Base-by-base conservation (phyloP, 2,113 vertebrate species). In the Mola mola region DNA sequence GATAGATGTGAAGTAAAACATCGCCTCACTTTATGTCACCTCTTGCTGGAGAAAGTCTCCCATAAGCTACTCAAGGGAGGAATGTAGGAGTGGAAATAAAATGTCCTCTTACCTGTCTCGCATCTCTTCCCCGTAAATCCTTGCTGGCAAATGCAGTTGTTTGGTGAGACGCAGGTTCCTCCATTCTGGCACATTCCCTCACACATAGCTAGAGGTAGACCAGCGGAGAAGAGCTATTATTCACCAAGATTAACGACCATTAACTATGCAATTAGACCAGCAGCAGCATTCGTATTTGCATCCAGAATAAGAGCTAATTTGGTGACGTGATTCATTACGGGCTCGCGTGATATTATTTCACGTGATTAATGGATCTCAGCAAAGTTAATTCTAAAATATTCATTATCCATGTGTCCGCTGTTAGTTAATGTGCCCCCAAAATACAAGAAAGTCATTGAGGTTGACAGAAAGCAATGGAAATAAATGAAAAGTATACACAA, bases 71-170 rank as follows among this genome's bases (percentile, higher is more conserved):
- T 62, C 75, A n/a, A 29, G 20, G n/a, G 33, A 36, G 11, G n/a
- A n/a, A n/a, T 28, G 8, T 28, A 11, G 15, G 13, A 15, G 15
- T 15, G 15, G 28, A 41, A 3, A 26, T 2, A 16, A 52, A 53
- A 26, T 26, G 6, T 51, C 63, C 49, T 71, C 93, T 93, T 92
- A 98, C 97, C 97, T 64, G 93, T 95, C 86, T 99, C 97, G 70
- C 97, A 99, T 79, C 92, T 94, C 85, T 90, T 91, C 11, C 97
- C 97, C 0, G 95, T 98, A 82, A 99, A 99, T 61, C 97, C 97
- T 79, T 96, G 95, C 37, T 95, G 94, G 84, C 97, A 99, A 65
- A 95, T 88, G 49, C 97, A 99, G 64, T 95, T 93, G 36, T 97
- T 95, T 22, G 97, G 95, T 44, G 97, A 94, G 36, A 95, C 87